These are phyloP conservation scores for Gerris lacustris DNA, from an alignment of 2,888 invertebrate species.

Conservation along the genomic window DNA sequence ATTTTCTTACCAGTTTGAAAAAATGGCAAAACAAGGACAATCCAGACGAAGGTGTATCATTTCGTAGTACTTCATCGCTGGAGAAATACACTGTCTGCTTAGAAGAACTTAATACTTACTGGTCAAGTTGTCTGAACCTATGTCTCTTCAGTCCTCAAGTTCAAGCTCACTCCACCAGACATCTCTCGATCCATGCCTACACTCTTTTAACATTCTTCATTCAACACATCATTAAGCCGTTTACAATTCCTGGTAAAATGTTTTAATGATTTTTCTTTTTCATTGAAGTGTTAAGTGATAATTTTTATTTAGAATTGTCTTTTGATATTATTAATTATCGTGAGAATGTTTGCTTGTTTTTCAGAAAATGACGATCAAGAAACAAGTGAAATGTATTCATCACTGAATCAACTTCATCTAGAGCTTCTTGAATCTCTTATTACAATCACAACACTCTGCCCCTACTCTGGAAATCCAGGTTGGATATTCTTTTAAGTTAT, in stretches of 20 bases:
- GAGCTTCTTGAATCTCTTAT: constrained; percentile 46
- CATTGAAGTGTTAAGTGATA: not conserved
- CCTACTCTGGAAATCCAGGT: constrained; percentile 28
- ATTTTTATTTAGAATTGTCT: constrained; percentile 9
- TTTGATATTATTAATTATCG: constrained; percentile 13
- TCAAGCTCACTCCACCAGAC: constrained; percentile 35
- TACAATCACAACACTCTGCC: constrained; percentile 35
- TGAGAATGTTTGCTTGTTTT: not conserved
- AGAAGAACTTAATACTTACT: constrained; percentile 41
- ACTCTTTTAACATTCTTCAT: constrained; percentile 23
- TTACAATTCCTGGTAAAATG: not conserved
- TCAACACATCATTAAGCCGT: constrained; percentile 20
- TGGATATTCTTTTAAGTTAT: constrained; percentile 5
- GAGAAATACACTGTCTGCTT: constrained; percentile 36
- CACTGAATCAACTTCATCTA: constrained; percentile 28
- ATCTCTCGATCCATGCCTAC: constrained; percentile 22
- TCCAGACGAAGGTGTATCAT: constrained; percentile 16
- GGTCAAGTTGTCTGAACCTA: constrained; percentile 43
- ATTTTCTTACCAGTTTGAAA: constrained; percentile 21
- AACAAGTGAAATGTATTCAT: constrained; percentile 34
- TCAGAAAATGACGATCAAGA: constrained; percentile 6
- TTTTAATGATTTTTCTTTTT: not conserved
- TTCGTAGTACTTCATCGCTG: constrained; percentile 32
- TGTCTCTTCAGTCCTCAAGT: constrained; percentile 47
- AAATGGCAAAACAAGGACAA: constrained; percentile 18